Evolutionary conservation across 92 coral and sea anemone species (phyloP).

Genomic region (Pocillopora grandis): DNA sequence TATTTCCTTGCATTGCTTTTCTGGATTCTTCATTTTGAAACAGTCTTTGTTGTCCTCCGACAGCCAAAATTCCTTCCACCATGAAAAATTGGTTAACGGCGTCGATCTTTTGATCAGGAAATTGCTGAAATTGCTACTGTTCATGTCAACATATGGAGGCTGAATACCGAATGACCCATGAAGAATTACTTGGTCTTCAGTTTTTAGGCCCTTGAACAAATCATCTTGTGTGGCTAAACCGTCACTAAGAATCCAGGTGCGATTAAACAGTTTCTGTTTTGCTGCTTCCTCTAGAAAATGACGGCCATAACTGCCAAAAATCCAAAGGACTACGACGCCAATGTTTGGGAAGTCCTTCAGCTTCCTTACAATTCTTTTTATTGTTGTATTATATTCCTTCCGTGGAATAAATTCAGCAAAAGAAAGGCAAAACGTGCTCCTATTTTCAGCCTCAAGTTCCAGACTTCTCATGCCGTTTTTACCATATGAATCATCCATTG

Average conservation of each 20-base stretch:
- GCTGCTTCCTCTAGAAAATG: constrained; percentile 67
- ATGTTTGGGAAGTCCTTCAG: constrained; percentile 59
- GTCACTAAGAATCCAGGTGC: constrained; percentile 77
- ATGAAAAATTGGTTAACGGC: constrained; percentile 28
- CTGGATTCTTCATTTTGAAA: background rate
- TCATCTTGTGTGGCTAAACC: constrained; percentile 63
- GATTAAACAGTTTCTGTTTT: constrained; percentile 51
- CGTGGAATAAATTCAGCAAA: constrained; percentile 73
- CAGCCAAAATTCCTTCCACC: constrained; percentile 75
- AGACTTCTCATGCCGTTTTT: constrained; percentile 65
- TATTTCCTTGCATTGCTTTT: background rate
- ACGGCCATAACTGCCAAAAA: constrained; percentile 61
- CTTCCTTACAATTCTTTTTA: constrained; percentile 51
- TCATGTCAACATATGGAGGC: constrained; percentile 32
- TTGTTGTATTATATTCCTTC: constrained; percentile 56
- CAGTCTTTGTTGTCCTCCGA: constrained; percentile 18
- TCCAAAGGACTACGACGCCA: constrained; percentile 67
- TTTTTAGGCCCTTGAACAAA: constrained; percentile 19
- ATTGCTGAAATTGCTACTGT: constrained; percentile 28
- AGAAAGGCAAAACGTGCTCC: constrained; percentile 67
- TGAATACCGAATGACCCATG: constrained; percentile 63
- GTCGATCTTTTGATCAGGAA: constrained; percentile 47
- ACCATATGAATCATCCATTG: constrained; percentile 77
- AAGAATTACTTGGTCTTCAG: constrained; percentile 47
- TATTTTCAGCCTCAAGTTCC: constrained; percentile 65